Percentiles rank a stretch among this genome's conserved stretches.
phyloP scores from a whole-genome alignment of 1,140 invertebrate species.

The Andricus grossulariae region DNA sequence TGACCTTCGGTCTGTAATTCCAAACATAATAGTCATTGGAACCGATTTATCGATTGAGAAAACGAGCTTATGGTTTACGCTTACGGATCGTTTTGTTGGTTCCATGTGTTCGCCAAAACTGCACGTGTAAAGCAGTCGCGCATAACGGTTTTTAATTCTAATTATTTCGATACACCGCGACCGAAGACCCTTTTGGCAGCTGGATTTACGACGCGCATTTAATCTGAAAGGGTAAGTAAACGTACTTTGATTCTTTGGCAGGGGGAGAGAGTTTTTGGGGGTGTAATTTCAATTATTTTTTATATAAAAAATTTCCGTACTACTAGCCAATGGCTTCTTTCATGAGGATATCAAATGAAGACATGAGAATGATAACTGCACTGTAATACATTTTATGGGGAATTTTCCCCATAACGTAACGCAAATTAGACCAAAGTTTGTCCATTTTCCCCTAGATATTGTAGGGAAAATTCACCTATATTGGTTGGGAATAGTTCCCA shows the following conservation, averaged over 20 bases:
- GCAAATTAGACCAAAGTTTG: too few species aligned
- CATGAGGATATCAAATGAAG: too few species aligned
- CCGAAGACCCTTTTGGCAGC: slow-evolving; percentile 39
- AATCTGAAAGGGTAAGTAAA: not conserved
- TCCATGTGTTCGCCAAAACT: slow-evolving; percentile 5
- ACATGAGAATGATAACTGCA: too few species aligned
- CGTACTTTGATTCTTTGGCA: slow-evolving; percentile 15
- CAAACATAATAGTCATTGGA: slow-evolving; percentile 45
- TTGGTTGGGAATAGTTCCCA: too few species aligned
- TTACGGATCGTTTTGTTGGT: slow-evolving; percentile 32
- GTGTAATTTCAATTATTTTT: too few species aligned
- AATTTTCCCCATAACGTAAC: too few species aligned
- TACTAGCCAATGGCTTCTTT: too few species aligned
- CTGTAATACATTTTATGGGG: too few species aligned
- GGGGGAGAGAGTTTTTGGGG: not conserved
- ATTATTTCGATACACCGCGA: slow-evolving; percentile 59
- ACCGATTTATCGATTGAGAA: slow-evolving; percentile 63
- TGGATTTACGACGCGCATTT: slow-evolving; percentile 37
- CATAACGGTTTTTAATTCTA: slow-evolving; percentile 69
- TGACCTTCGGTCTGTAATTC: slow-evolving; percentile 30
- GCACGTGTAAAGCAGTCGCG: slow-evolving; percentile 4
- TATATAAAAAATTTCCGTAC: too few species aligned
- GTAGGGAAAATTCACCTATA: too few species aligned
- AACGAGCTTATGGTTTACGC: slow-evolving; percentile 47
- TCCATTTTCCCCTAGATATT: too few species aligned